Conservation (phyloP, 2,888 invertebrate species). For the Calephelis perditalis region DNA sequence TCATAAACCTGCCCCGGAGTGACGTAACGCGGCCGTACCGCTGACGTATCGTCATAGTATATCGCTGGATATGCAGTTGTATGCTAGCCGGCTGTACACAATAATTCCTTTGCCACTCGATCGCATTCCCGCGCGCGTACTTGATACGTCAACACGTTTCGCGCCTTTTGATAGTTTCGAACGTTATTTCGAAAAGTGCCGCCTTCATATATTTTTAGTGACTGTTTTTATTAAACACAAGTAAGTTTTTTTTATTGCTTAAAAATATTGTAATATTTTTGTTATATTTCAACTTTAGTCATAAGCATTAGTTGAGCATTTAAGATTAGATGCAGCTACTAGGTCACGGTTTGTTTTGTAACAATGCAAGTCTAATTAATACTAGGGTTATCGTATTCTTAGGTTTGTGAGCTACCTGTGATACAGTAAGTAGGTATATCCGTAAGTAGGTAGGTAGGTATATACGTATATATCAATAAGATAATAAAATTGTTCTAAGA, state of each 20-base stretch:
- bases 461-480: too few species aligned
- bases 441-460: too few species aligned
- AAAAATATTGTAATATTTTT: not conserved
- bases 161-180: not conserved
- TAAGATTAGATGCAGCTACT: constrained; percentile 3
- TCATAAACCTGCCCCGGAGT: not conserved
- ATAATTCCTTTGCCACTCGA: not conserved
- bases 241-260: not conserved
- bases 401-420: too few species aligned
- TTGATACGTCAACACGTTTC: not conserved
- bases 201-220: not conserved
- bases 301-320: not conserved
- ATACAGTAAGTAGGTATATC: too few species aligned
- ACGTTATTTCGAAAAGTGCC: not conserved
- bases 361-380: not conserved
- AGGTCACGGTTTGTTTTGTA: constrained; percentile 11
- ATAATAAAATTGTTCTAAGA: too few species aligned
- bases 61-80: not conserved
- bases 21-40: constrained; percentile 8
- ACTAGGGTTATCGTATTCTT: not conserved
- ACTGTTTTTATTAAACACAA: constrained; percentile 1
- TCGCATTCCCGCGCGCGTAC: constrained; percentile 7
- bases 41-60: not conserved
- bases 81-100: constrained; percentile 7
- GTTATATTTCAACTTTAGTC: not conserved